A percentile compares a stretch with the other conserved stretches of the same genome.
These are phyloP conservation scores for Notechis scutatus DNA, from an alignment of 2,113 vertebrate genomes.

Conservation along the genomic window DNA sequence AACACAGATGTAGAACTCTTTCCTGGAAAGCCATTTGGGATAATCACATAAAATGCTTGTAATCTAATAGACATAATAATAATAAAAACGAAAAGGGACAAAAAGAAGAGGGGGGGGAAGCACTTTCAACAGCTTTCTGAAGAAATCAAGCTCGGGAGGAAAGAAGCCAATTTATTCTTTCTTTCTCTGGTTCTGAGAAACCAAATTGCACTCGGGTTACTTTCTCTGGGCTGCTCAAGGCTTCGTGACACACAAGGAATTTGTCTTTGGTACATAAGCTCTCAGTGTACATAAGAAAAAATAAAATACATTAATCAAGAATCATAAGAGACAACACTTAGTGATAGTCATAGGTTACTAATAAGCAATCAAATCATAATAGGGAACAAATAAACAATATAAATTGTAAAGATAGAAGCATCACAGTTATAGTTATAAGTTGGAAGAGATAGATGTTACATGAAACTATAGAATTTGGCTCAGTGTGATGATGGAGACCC, in stretches of 20 bases:
- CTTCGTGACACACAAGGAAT: neutral
- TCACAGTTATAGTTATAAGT: too few species aligned
- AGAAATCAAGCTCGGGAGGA: neutral
- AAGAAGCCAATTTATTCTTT: neutral
- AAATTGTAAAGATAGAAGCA: too few species aligned
- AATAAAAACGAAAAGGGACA: neutral
- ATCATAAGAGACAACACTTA: too few species aligned
- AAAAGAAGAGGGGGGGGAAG: neutral
- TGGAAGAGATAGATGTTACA: too few species aligned
- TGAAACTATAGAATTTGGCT: neutral
- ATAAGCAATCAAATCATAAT: too few species aligned
- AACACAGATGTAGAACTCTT: neutral
- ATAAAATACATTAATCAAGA: too few species aligned
- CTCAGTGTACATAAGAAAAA: too few species aligned
- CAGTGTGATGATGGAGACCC: neutral
- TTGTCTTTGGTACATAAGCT: too few species aligned
- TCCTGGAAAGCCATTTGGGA: neutral
- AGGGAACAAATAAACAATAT: too few species aligned
- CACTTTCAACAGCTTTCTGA: neutral
- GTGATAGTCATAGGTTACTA: too few species aligned
- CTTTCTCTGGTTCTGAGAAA: neutral
- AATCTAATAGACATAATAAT: neutral
- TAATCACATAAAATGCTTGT: neutral
- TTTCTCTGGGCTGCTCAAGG: neutral
- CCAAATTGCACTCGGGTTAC: neutral